Evolutionary conservation across 2,888 invertebrate genomes (phyloP).

Genomic region (Atethmia centrago): DNA sequence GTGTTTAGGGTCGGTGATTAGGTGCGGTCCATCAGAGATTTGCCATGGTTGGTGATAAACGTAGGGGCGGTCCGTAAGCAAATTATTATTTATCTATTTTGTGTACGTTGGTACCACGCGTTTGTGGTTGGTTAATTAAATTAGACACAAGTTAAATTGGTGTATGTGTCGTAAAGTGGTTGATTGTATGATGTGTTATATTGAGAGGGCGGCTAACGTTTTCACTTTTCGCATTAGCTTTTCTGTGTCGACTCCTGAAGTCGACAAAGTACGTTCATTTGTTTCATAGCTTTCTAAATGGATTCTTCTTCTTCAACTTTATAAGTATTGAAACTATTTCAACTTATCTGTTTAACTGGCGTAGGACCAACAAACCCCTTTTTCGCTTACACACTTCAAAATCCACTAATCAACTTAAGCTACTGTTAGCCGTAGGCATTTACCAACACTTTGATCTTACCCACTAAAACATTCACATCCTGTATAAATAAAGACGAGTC

Average conservation of each 20-base stretch:
- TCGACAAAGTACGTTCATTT: background rate
- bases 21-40: constrained; percentile 79
- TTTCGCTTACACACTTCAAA: background rate
- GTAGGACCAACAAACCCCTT: background rate
- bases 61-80: constrained; percentile 70
- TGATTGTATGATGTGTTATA: background rate
- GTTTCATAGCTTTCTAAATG: too few species aligned
- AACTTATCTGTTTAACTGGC: too few species aligned
- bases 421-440: background rate
- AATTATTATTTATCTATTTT: constrained; percentile 66
- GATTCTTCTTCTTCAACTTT: too few species aligned
- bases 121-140: constrained; percentile 35
- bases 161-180: constrained; percentile 28
- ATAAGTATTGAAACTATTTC: too few species aligned
- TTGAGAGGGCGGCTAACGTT: background rate
- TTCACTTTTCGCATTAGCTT: background rate
- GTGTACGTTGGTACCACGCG: constrained; percentile 33
- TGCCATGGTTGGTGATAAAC: constrained; percentile 68
- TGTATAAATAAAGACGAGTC: constrained; percentile 34
- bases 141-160: constrained; percentile 45
- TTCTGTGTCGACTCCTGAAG: background rate
- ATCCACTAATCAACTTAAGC: background rate
- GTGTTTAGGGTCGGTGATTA: constrained; percentile 76
- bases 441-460: constrained; percentile 21
- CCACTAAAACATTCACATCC: constrained; percentile 29